phyloP scores from a whole-genome alignment of 1,140 invertebrate genomes.

The Dreissena rostriformis region DNA sequence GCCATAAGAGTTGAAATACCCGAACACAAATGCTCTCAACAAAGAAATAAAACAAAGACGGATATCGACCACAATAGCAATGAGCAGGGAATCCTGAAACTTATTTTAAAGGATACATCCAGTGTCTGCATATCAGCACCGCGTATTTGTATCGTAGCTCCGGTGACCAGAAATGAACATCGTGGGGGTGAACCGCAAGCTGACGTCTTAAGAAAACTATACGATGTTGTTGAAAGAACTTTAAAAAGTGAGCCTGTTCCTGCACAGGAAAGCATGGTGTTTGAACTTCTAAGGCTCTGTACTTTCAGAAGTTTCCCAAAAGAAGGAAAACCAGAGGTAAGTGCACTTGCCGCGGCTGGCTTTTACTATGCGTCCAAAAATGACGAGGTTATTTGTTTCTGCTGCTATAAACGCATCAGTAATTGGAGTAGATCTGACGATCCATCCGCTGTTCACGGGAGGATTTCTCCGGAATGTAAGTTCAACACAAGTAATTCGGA shows the following conservation, averaged over 20 bases:
- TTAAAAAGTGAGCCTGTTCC: slow-evolving; percentile 3
- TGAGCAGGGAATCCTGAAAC: too few species aligned
- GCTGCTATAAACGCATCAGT: slow-evolving; percentile 8
- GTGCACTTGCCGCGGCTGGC: slow-evolving; percentile 10
- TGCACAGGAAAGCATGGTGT: slow-evolving; percentile 24
- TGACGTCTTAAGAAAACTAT: background rate
- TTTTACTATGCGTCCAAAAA: slow-evolving; percentile 30
- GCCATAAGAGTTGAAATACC: too few species aligned
- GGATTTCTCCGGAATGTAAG: slow-evolving; percentile 21
- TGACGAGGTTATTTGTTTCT: slow-evolving; percentile 31
- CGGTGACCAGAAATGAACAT: too few species aligned
- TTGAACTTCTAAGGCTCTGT: slow-evolving; percentile 28
- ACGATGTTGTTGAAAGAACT: background rate
- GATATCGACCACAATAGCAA: too few species aligned
- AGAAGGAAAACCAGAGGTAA: slow-evolving; percentile 14
- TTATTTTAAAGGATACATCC: too few species aligned
- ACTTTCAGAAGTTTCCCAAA: slow-evolving; percentile 5
- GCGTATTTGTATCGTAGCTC: too few species aligned
- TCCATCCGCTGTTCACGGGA: slow-evolving; percentile 13
- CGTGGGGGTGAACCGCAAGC: too few species aligned
- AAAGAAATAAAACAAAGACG: too few species aligned
- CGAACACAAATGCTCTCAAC: too few species aligned
- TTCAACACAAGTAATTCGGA: slow-evolving; percentile 15
- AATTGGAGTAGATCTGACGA: slow-evolving; percentile 14
- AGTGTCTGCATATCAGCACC: too few species aligned